phyloP scores from a whole-genome alignment of 2,113 vertebrate genomes.

The Zosterops hypoxanthus region DNA sequence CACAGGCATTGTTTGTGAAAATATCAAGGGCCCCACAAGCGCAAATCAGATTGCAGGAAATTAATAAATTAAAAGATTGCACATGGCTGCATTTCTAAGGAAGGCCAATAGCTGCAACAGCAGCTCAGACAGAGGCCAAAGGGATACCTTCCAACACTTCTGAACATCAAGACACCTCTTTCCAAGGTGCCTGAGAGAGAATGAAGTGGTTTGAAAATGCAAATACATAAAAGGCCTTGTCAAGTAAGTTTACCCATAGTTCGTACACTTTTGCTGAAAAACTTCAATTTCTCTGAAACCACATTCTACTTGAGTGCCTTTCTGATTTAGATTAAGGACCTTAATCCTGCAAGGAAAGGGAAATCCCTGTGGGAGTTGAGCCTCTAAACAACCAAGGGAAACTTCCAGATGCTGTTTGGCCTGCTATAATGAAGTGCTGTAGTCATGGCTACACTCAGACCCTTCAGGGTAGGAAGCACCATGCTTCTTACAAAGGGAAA shows the following conservation, averaged over 20 bases:
- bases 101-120: rapidly evolving
- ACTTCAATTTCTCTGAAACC: background rate
- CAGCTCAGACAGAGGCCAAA: background rate
- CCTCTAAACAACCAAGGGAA: background rate
- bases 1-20: background rate
- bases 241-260: background rate
- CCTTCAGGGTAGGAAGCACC: background rate
- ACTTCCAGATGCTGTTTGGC: background rate
- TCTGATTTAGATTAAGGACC: background rate
- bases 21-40: background rate
- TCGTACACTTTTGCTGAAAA: background rate
- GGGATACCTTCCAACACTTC: background rate
- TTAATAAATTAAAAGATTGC: background rate
- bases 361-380: background rate
- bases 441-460: background rate
- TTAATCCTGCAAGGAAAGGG: background rate
- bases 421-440: background rate
- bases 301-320: background rate
- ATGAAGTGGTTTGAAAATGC: background rate
- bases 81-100: background rate
- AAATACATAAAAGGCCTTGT: background rate
- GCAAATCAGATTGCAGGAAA: background rate
- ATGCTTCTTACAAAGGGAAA: background rate
- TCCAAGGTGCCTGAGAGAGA: background rate
- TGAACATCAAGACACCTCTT: background rate